Conservation (phyloP, 2,113 vertebrate species). For the Chamaea fasciata region DNA sequence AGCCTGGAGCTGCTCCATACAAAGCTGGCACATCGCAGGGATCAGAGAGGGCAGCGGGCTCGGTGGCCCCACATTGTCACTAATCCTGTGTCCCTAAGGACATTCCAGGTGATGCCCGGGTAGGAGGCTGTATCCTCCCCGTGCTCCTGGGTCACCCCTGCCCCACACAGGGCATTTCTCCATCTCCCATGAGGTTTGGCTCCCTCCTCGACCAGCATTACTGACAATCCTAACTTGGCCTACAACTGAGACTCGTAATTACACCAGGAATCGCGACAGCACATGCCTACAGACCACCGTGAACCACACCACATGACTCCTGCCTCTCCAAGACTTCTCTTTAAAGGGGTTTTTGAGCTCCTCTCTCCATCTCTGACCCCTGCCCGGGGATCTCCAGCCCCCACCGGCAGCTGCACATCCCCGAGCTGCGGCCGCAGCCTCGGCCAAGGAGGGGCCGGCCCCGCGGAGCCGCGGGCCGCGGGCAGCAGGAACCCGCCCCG, state of each 20-base stretch:
- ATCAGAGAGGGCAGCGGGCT: neutral
- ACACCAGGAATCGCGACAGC: accelerated
- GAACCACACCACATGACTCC: accelerated
- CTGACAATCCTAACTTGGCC: accelerated
- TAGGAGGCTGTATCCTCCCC: accelerated
- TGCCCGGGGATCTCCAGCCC: neutral
- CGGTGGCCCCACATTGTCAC: neutral
- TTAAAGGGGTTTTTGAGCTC: neutral
- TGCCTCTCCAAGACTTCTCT: neutral
- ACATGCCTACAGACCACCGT: accelerated
- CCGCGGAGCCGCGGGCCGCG: neutral
- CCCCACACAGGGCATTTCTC: neutral
- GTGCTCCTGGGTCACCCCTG: neutral
- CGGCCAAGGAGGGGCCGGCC: neutral
- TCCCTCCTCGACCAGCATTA: accelerated
- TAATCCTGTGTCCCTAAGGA: neutral
- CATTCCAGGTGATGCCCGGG: accelerated
- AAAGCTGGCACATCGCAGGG: accelerated
- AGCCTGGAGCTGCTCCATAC: neutral
- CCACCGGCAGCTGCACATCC: accelerated
- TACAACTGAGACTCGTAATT: neutral
- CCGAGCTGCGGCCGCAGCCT: neutral
- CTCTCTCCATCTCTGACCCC: neutral
- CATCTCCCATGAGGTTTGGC: neutral
- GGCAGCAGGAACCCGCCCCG: neutral